phyloP scores from a whole-genome alignment of 1,140 invertebrate genomes.

The Zaprionus nigranus region DNA sequence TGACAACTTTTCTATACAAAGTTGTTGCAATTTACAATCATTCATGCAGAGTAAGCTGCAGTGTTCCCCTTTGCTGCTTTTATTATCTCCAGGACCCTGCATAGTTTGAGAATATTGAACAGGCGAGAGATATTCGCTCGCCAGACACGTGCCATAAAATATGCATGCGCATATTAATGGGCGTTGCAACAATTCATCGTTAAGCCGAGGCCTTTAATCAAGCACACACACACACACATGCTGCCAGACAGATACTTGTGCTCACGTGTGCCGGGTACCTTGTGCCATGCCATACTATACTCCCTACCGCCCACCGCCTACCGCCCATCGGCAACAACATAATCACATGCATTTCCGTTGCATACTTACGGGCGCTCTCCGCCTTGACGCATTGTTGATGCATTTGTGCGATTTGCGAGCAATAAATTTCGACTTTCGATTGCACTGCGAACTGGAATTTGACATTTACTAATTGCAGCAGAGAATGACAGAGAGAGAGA shows the following conservation, averaged over 20 bases:
- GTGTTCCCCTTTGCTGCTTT: not conserved
- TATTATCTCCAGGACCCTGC: not conserved
- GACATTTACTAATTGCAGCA: slow-evolving; percentile 53
- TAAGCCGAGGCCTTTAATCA: slow-evolving; percentile 48
- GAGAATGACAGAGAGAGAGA: not conserved
- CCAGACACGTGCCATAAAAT: slow-evolving; percentile 48
- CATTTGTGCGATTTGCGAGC: slow-evolving; percentile 50
- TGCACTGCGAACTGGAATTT: slow-evolving; percentile 44
- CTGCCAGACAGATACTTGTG: slow-evolving; percentile 6
- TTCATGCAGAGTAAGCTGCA: not conserved
- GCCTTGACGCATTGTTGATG: slow-evolving; percentile 47
- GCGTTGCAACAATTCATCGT: slow-evolving; percentile 52
- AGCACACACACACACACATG: slow-evolving; percentile 12
- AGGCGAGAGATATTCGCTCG: slow-evolving; percentile 30
- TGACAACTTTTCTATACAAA: not conserved
- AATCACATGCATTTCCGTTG: slow-evolving; percentile 69
- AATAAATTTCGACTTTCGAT: slow-evolving; percentile 70
- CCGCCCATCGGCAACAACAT: slow-evolving; percentile 33
- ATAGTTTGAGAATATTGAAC: slow-evolving; percentile 22
- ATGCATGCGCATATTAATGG: slow-evolving; percentile 51
- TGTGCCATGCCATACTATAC: not conserved
- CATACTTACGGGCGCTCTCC: slow-evolving; percentile 53
- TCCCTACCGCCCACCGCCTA: too few species aligned
- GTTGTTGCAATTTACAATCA: slow-evolving; percentile 1
- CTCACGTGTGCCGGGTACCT: slow-evolving; percentile 2